Evolutionary conservation across 2,888 invertebrate genomes (phyloP), one percentile per base, ranked within the genome.

Genomic region (Machimus rusticus): DNA sequence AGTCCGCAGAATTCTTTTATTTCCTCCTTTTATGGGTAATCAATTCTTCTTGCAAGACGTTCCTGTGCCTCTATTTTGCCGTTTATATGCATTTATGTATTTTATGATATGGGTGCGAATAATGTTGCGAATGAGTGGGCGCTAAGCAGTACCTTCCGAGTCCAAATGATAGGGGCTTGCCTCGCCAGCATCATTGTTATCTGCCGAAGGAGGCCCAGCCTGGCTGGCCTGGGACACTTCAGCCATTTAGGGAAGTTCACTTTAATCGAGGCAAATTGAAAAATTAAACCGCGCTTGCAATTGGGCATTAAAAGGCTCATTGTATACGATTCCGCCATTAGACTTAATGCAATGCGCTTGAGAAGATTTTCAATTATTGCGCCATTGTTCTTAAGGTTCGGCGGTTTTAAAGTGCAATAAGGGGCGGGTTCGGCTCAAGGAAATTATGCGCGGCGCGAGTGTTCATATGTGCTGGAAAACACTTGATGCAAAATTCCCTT

Each of bases 41-140:
- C 85, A 85, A 85, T 85, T 85, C 85, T 85, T 43, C 46, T 74
- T 74, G 37, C 74, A 74, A 85, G 85, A 74, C 57, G 57, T 57
- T 82, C 51, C 51, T 74, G 39, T 85, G 46, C 31, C 74, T 85
- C 74, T 85, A 74, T 85, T 85, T 74, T 74, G 46, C 16, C 46
- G 74, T 74, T 74, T 85, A 85, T 74, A 85, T 74, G 74, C 74
- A 74, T 74, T 74, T 85, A 74, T 74, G 74, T 74, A 85, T 74
- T 85, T 85, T 85, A 85, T 85, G 85, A 85, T 85, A 85, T 85
- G 85, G 85, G 85, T 85, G 85, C 85, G 85, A 85, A 85, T 85
- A 85, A 85, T 85, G 85, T 85, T 85, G 85, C 85, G 43, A 74
- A 23, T 43, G 85, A 85, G 85, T 85, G 85, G 85, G 85, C 85